Conservation (phyloP, 2,113 vertebrate species). For the Morone chrysops region DNA sequence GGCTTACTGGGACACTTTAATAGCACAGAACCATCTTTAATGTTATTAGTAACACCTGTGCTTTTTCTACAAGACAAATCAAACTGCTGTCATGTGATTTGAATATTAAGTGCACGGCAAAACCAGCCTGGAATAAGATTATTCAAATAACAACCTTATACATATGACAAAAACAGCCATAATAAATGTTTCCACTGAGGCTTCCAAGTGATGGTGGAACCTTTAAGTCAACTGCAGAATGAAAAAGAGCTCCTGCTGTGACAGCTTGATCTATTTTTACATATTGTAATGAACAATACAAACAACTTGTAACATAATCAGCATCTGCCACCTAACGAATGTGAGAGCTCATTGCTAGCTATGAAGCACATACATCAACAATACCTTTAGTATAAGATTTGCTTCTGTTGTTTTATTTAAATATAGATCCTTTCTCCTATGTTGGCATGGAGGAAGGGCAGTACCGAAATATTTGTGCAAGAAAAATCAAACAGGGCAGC, state of each 20-base stretch:
- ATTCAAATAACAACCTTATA: background rate
- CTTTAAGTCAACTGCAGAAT: background rate
- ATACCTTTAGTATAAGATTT: background rate
- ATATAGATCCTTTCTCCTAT: slow-evolving; percentile 14
- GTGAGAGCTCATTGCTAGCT: background rate
- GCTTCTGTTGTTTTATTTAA: slow-evolving; percentile 16
- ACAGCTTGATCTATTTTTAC: slow-evolving; percentile 29
- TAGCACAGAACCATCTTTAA: too few relatives aligned
- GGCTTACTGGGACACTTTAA: too few relatives aligned
- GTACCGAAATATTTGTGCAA: slow-evolving; percentile 10
- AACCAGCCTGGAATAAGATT: background rate
- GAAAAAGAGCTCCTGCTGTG: background rate
- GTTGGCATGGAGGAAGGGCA: background rate
- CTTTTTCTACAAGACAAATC: too few relatives aligned
- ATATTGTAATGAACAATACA: background rate
- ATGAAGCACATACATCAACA: background rate
- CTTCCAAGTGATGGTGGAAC: background rate
- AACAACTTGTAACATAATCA: slow-evolving; percentile 15
- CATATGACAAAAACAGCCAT: background rate
- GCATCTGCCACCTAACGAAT: background rate
- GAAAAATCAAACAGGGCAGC: background rate
- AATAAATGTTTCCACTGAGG: background rate
- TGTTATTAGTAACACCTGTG: too few relatives aligned
- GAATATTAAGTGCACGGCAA: background rate
- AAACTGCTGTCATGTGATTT: background rate